Evolutionary conservation across 92 coral and sea anemone genomes (phyloP).

Genomic region (Umimayanthus chanpuru): DNA sequence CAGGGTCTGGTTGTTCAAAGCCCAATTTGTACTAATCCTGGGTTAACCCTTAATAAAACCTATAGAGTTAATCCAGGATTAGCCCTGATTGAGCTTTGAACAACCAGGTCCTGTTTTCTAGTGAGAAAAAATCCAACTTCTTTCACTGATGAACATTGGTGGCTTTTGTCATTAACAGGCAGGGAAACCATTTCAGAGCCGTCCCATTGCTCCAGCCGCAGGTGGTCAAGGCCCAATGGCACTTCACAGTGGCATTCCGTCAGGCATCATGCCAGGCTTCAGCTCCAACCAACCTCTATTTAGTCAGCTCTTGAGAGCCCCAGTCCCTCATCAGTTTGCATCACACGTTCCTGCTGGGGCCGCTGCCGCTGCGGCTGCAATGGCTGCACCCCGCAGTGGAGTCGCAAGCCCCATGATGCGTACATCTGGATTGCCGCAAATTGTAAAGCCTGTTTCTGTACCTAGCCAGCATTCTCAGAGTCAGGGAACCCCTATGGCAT

Average conservation of each 20-base stretch:
- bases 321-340: slow-evolving; percentile 60
- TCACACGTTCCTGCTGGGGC: slow-evolving; percentile 88
- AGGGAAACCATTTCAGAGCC: slow-evolving; percentile 80
- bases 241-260: slow-evolving; percentile 48
- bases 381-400: slow-evolving; percentile 76
- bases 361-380: slow-evolving; percentile 83
- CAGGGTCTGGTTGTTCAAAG: no score
- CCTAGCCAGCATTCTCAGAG: slow-evolving; percentile 30
- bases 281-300: slow-evolving; percentile 26
- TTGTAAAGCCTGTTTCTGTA: slow-evolving; percentile 10
- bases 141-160: no score
- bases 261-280: slow-evolving; percentile 36
- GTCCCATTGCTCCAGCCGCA: slow-evolving; percentile 97
- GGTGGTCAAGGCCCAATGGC: slow-evolving; percentile 61
- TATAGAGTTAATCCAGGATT: no score
- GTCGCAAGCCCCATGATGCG: slow-evolving; percentile 37
- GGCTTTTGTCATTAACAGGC: slow-evolving; percentile 35
- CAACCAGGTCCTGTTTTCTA: no score
- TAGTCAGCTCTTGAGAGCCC: slow-evolving; percentile 45
- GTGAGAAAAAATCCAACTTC: no score
- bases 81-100: no score
- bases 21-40: no score
- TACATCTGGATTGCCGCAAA: slow-evolving; percentile 22
- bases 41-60: no score
- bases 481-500: slow-evolving; percentile 28